phyloP scores from a whole-genome alignment of 2,113 vertebrate genomes.

The Trematomus loennbergii region DNA sequence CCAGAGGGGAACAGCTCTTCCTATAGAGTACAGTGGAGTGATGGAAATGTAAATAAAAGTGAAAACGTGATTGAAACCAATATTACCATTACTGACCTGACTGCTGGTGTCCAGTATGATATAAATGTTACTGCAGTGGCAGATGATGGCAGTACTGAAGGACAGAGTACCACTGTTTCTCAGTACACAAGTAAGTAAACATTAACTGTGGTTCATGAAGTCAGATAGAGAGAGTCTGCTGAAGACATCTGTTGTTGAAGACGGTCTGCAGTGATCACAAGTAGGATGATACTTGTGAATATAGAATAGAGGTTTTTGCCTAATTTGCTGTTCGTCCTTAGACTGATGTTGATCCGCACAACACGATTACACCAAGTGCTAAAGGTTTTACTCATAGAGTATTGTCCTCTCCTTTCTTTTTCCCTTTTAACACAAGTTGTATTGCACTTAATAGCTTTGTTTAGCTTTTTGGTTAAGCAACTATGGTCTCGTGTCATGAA shows the following conservation, averaged over 20 bases:
- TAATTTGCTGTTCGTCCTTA: no score
- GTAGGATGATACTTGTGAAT: background rate
- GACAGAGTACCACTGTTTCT: background rate
- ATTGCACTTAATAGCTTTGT: no score
- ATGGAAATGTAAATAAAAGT: background rate
- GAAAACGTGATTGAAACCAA: background rate
- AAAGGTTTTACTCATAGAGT: no score
- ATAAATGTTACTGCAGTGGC: constrained; percentile 22
- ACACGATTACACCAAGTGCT: no score
- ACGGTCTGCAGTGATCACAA: background rate
- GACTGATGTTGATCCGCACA: no score
- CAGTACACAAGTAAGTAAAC: constrained; percentile 31
- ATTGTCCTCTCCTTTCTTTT: background rate
- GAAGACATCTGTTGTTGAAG: background rate
- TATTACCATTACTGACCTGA: constrained; percentile 35
- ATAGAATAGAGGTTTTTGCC: no score
- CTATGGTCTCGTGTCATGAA: no score
- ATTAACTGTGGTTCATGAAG: background rate
- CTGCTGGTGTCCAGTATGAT: constrained; percentile 41
- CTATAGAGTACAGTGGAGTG: background rate
- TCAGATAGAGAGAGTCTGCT: background rate
- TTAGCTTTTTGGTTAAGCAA: no score
- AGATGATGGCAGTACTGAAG: background rate
- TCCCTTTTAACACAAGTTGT: no score
- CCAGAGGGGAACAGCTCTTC: constrained; percentile 27